phyloP scores from a whole-genome alignment of 2,113 vertebrate species.

The Cricetomys ansorgei region DNA sequence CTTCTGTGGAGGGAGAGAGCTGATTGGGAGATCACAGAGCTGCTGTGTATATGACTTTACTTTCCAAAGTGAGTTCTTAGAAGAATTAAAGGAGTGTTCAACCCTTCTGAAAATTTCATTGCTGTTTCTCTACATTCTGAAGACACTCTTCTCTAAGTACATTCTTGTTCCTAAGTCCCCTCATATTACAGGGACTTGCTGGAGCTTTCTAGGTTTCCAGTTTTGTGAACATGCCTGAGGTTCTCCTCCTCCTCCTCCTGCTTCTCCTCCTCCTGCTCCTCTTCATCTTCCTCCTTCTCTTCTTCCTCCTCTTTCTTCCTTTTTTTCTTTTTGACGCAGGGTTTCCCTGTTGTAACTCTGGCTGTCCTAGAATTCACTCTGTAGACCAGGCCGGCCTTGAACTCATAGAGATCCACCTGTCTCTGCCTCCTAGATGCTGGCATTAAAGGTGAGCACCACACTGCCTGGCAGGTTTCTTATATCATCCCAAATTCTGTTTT shows the following conservation, averaged over 20 bases:
- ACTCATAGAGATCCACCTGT: too few relatives aligned
- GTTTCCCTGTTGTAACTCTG: too few relatives aligned
- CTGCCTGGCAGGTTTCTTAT: too few relatives aligned
- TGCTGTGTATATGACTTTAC: not conserved
- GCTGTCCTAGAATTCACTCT: too few relatives aligned
- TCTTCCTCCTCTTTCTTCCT: too few relatives aligned
- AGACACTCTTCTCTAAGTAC: not conserved
- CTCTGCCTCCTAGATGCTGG: too few relatives aligned
- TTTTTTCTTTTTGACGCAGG: too few relatives aligned
- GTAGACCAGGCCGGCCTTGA: too few relatives aligned
- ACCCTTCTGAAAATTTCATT: not conserved
- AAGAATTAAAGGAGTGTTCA: not conserved
- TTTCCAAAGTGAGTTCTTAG: slow-evolving; percentile 7
- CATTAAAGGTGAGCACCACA: too few relatives aligned
- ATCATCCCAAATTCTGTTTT: not conserved
- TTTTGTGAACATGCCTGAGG: not conserved
- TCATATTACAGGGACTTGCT: not conserved
- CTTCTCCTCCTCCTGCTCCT: too few relatives aligned
- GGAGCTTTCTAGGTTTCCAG: not conserved
- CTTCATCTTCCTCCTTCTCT: too few relatives aligned
- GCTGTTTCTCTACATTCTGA: not conserved
- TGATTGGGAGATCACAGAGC: not conserved
- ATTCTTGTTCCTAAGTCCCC: not conserved
- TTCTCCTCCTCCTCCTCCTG: too few relatives aligned
- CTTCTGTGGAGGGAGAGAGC: not conserved